Conservation (phyloP, 2,797 vertebrate species). For the Danio albolineatus region DNA sequence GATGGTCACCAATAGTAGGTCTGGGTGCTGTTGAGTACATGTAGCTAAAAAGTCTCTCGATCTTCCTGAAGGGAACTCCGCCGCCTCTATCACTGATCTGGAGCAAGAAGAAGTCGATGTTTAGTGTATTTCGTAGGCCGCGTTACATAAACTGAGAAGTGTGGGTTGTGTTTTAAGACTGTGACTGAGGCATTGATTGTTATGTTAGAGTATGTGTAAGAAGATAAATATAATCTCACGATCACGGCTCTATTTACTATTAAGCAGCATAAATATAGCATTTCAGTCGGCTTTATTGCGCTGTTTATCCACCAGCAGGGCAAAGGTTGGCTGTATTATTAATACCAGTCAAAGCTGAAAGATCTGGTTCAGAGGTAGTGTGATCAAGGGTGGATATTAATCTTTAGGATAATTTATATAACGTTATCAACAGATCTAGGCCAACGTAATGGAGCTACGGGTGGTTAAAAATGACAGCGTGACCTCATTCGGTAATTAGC, state of each 20-base stretch:
- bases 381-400: slow-evolving; percentile 29
- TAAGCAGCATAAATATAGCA: neutral
- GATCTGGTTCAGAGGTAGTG: slow-evolving; percentile 4
- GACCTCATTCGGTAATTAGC: neutral
- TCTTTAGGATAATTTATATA: slow-evolving; percentile 54
- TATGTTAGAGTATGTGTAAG: neutral
- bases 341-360: neutral
- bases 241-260: neutral
- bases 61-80: slow-evolving; percentile 86
- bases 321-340: slow-evolving; percentile 39
- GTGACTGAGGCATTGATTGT: neutral
- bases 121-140: neutral
- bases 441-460: neutral
- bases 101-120: slow-evolving; percentile 17
- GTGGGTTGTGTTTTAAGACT: neutral
- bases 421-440: slow-evolving; percentile 28
- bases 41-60: slow-evolving; percentile 89
- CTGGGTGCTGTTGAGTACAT: slow-evolving; percentile 89
- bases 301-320: neutral
- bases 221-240: neutral
- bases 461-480: neutral
- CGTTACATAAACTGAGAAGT: neutral
- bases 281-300: neutral
- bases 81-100: slow-evolving; percentile 89
- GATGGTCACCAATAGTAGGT: slow-evolving; percentile 73